Evolutionary conservation across 2,113 vertebrate species (phyloP).

Genomic region (Oxyruncus cristatus): DNA sequence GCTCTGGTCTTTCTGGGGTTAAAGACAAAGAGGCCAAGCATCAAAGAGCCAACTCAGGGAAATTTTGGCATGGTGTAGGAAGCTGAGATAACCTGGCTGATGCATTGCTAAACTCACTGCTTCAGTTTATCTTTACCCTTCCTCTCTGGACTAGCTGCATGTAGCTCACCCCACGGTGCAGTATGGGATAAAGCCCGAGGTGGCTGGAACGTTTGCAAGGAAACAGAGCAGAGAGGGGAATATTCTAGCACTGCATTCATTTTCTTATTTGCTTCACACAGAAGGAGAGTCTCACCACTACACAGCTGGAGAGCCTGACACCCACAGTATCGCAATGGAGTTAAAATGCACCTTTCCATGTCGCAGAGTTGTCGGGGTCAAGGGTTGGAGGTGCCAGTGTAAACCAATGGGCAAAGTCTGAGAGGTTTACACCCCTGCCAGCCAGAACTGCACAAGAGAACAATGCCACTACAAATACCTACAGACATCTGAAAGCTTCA

Average conservation of each 20-base stretch:
- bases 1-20: not conserved
- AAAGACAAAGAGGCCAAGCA: conserved; percentile 13
- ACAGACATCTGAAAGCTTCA: not conserved
- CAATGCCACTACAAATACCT: not conserved
- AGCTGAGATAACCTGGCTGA: not conserved
- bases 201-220: not conserved
- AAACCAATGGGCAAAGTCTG: not conserved
- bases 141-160: not conserved
- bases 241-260: not conserved
- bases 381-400: not conserved
- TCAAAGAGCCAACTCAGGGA: not conserved
- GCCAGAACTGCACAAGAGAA: not conserved
- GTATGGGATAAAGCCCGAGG: not conserved
- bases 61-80: conserved; percentile 1
- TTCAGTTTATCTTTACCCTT: conserved; percentile 3
- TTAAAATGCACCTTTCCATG: not conserved
- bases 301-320: not conserved
- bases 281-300: not conserved
- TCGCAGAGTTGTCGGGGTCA: not conserved
- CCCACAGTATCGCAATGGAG: not conserved
- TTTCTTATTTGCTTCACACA: not conserved
- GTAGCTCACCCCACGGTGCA: not conserved
- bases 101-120: not conserved
- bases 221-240: not conserved
- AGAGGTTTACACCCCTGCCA: not conserved